A percentile compares a stretch with the other conserved stretches of the same genome.
Conservation (phyloP, 2,888 invertebrate species). For the Dascillus cervinus region DNA sequence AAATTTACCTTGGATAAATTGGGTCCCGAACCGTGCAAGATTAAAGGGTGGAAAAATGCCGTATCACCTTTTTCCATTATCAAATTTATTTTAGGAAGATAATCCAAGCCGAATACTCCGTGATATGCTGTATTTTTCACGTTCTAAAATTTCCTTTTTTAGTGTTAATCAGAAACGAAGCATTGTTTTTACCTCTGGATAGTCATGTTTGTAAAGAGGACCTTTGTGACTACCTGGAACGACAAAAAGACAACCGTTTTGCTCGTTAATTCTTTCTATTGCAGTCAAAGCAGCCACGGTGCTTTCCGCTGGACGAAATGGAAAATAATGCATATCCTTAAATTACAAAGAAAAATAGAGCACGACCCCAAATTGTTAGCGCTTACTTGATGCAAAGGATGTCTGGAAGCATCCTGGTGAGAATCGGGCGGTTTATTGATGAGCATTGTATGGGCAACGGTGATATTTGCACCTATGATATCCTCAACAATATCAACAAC, state of each 20-base stretch:
- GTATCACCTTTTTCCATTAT: slow-evolving; percentile 83
- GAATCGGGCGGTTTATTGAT: slow-evolving; percentile 85
- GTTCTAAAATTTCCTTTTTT: slow-evolving; percentile 29
- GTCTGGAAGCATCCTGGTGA: slow-evolving; percentile 51
- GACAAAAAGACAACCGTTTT: slow-evolving; percentile 78
- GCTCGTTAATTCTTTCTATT: slow-evolving; percentile 61
- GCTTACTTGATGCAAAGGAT: slow-evolving; percentile 61
- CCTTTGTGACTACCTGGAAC: slow-evolving; percentile 69
- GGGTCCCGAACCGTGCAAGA: slow-evolving; percentile 79
- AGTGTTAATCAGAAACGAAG: not conserved
- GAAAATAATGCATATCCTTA: slow-evolving; percentile 82
- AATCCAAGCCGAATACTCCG: slow-evolving; percentile 47
- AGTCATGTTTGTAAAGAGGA: slow-evolving; percentile 58
- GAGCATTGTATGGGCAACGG: slow-evolving; percentile 77
- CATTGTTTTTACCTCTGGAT: slow-evolving; percentile 56
- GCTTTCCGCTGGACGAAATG: slow-evolving; percentile 71
- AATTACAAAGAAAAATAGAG: slow-evolving; percentile 12
- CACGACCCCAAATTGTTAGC: slow-evolving; percentile 2
- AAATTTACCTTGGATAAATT: slow-evolving; percentile 56
- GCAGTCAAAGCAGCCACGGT: slow-evolving; percentile 88
- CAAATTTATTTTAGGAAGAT: slow-evolving; percentile 51
- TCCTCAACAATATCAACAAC: slow-evolving; percentile 63
- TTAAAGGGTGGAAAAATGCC: slow-evolving; percentile 78
- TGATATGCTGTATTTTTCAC: slow-evolving; percentile 62
- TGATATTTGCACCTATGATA: slow-evolving; percentile 66